phyloP scores from a whole-genome alignment of 2,797 vertebrate species.

The Hydrophis major region DNA sequence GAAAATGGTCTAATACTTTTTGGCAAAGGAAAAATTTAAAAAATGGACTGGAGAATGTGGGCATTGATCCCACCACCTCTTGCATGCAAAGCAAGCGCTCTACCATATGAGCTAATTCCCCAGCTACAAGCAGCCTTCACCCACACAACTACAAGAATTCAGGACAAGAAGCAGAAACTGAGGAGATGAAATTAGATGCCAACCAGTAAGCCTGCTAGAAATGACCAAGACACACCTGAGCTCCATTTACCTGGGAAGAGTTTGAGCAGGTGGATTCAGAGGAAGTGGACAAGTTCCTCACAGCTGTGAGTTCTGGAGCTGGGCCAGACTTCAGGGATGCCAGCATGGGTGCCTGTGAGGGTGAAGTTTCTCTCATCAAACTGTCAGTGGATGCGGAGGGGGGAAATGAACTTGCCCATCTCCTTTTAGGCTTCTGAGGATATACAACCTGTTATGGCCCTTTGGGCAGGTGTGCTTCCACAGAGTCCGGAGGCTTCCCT shows the following conservation, averaged over 20 bases:
- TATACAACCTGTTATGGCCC: background rate
- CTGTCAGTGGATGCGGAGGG: fast-evolving
- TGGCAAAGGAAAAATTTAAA: no score
- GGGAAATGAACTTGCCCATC: background rate
- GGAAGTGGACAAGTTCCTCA: background rate
- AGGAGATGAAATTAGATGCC: background rate
- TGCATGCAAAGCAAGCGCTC: background rate
- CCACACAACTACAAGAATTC: background rate
- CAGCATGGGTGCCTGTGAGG: background rate
- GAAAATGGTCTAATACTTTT: background rate
- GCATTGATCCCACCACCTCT: conserved; percentile 15
- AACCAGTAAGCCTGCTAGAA: background rate
- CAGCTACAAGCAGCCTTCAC: background rate
- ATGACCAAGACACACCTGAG: background rate
- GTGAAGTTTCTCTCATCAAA: background rate
- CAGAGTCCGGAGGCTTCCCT: no score
- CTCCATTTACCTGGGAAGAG: background rate
- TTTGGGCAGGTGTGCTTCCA: no score
- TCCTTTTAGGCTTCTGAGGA: background rate
- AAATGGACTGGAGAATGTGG: background rate
- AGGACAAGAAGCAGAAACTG: fast-evolving
- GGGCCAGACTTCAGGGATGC: background rate
- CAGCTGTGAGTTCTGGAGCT: background rate
- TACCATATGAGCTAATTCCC: conserved; percentile 27
- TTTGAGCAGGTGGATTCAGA: background rate